Percentiles rank a stretch among this genome's conserved stretches.
These are phyloP conservation scores for Nephila pilipes DNA, from an alignment of 1,140 invertebrate species.

Conservation along the genomic window DNA sequence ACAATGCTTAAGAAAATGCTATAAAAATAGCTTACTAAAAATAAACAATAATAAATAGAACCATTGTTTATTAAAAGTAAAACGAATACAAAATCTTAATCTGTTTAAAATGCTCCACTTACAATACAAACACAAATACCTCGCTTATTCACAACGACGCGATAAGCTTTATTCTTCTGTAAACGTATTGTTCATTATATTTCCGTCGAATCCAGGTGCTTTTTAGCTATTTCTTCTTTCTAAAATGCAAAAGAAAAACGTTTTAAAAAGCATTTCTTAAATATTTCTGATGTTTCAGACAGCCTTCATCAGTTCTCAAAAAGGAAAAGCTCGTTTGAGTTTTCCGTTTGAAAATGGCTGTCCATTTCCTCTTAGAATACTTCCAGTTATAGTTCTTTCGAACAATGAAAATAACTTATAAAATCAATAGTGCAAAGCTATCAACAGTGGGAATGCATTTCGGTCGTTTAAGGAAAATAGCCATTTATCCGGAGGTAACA, in stretches of 20 bases:
- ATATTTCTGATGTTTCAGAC: background rate
- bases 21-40: too few relatives aligned
- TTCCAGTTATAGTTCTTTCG: background rate
- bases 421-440: conserved; percentile 32
- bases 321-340: background rate
- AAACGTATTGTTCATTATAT: too few relatives aligned
- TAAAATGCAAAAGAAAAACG: background rate
- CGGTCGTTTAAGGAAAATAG: conserved; percentile 21
- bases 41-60: too few relatives aligned
- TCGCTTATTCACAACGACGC: too few relatives aligned
- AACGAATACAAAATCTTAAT: too few relatives aligned
- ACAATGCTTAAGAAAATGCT: too few relatives aligned
- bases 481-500: conserved; percentile 10
- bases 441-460: background rate
- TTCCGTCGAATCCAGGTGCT: too few relatives aligned
- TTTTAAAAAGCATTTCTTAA: conserved; percentile 6
- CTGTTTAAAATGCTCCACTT: too few relatives aligned
- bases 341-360: background rate
- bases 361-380: background rate
- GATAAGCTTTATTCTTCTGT: too few relatives aligned
- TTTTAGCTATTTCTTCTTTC: background rate
- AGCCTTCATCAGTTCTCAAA: conserved; percentile 1
- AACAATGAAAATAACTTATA: conserved; percentile 36
- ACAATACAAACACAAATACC: too few relatives aligned
- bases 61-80: too few relatives aligned